A percentile compares a stretch with the other conserved stretches of the same genome.
Conservation (phyloP, 2,888 invertebrate species). For the Drosophila mettleri region DNA sequence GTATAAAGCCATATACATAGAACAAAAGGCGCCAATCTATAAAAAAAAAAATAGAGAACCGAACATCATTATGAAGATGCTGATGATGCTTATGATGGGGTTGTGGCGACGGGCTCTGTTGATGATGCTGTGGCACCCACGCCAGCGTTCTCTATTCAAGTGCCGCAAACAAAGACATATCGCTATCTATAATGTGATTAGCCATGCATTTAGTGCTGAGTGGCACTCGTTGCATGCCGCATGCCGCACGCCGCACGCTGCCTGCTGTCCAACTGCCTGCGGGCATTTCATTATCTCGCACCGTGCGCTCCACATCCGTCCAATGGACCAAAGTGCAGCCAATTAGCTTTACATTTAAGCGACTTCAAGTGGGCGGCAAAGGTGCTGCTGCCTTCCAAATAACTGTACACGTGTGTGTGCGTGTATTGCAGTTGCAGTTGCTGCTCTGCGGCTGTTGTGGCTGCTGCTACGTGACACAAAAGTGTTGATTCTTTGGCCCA, state of each 20-base stretch:
- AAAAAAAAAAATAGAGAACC: too few relatives aligned
- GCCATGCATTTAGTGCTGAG: conserved; percentile 61
- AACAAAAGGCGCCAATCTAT: conserved; percentile 60
- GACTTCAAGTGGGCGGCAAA: conserved; percentile 50
- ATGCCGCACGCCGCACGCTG: conserved; percentile 29
- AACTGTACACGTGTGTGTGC: not conserved
- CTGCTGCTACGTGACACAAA: conserved; percentile 63
- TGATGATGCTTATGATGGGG: conserved; percentile 16
- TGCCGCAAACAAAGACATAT: conserved; percentile 60
- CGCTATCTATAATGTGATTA: conserved; percentile 63
- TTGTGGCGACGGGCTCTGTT: conserved; percentile 17
- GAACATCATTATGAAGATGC: conserved; percentile 1
- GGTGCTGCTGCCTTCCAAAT: conserved; percentile 30
- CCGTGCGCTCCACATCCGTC: conserved; percentile 31
- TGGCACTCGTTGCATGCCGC: conserved; percentile 49
- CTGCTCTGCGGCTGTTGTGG: conserved; percentile 2
- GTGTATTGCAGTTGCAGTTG: not conserved
- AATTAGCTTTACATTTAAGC: conserved; percentile 52
- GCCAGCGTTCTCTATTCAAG: conserved; percentile 58
- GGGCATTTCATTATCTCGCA: conserved; percentile 64
- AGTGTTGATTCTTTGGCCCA: conserved; percentile 48
- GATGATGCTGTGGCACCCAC: conserved; percentile 49
- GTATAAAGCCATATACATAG: conserved; percentile 44
- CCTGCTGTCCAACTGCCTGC: conserved; percentile 30
- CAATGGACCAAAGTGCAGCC: conserved; percentile 59